Base-by-base conservation (phyloP, 2,113 vertebrate genomes). In the Planiliza haematocheilus region DNA sequence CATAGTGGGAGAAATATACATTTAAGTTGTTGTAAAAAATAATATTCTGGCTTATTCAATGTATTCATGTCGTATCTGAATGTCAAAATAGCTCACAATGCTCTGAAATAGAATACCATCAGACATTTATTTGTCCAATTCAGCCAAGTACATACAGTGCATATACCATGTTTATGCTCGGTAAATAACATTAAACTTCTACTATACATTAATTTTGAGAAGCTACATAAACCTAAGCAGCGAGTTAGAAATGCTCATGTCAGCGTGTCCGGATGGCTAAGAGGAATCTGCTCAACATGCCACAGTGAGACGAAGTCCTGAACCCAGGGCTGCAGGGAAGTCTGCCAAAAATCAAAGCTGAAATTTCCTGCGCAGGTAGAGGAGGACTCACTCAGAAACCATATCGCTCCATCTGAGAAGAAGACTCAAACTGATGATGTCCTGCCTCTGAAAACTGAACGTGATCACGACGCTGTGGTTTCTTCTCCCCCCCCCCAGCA, bases 1-100 rank as follows among this genome's bases (percentile, higher is more conserved):
- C 84, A 90, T 88, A 91, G 41, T 37, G 49, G 81, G 85, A 89
- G 81, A 89, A 88, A 89, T 86, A 90, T 89, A 91, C 77, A 91
- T 79, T 75, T 69, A 82, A 21, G 57, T 72, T 69, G 66, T 82
- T 78, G 74, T 85, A 83, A 85, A 82, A 83, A 86, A 84, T 66
- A 82, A 84, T 66, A 73, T 60, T 83, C 60, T 72, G 70, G 24
- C 41, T 76, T 81, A 68, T 81, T 90, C 42, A 66, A 79, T 58
- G 67, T 74, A 70, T 43, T 80, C 37, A 74, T 62, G 53, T 70
- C 57, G 70, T 69, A 81, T 76, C 74, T 80, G 72, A 84, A 88
- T 72, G 65, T 78, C 61, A 86, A 87, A 90, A 84, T 88, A 87
- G 79, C 75, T 90, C 89, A 85, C 83, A 79, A 89, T 88, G 89